These are phyloP conservation scores for Mellilla xanthometata DNA, from an alignment of 2,888 invertebrate genomes.

Conservation along the genomic window DNA sequence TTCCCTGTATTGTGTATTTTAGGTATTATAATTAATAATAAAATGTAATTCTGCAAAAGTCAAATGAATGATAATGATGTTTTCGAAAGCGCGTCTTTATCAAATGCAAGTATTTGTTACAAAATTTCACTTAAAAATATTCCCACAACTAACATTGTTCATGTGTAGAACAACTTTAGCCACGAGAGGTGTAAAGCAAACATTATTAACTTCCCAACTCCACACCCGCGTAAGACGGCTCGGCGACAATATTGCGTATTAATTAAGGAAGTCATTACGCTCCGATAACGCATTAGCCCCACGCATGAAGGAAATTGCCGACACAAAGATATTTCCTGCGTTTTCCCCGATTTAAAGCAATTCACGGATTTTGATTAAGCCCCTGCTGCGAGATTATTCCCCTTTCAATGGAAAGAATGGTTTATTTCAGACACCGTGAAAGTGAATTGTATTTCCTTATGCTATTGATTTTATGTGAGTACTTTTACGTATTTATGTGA, in stretches of 20 bases:
- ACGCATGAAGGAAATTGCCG: conserved; percentile 79
- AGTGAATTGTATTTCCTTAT: conserved; percentile 78
- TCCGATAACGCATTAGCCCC: conserved; percentile 76
- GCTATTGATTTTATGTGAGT: conserved; percentile 68
- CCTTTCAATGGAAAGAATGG: conserved; percentile 81
- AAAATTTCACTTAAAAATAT: too few species aligned
- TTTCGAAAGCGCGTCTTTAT: too few species aligned
- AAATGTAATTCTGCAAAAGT: too few species aligned
- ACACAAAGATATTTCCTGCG: conserved; percentile 81
- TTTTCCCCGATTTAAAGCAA: conserved; percentile 82
- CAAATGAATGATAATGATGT: too few species aligned
- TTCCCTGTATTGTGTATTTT: too few species aligned
- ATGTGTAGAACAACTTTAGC: too few species aligned
- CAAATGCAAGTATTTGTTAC: too few species aligned
- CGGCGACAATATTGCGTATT: conserved; percentile 71
- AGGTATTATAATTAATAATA: too few species aligned
- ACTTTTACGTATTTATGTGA: conserved; percentile 40
- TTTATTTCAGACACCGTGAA: conserved; percentile 80
- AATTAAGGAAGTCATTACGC: conserved; percentile 82
- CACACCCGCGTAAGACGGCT: conserved; percentile 26
- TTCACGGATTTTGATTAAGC: conserved; percentile 82
- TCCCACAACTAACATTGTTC: too few species aligned
- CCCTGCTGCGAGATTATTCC: conserved; percentile 81
- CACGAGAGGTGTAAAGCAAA: conserved; percentile 1
- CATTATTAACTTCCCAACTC: conserved; percentile 23